These are phyloP conservation scores for Drosophila imparisetae DNA, from an alignment of 2,888 invertebrate genomes.

Conservation along the genomic window DNA sequence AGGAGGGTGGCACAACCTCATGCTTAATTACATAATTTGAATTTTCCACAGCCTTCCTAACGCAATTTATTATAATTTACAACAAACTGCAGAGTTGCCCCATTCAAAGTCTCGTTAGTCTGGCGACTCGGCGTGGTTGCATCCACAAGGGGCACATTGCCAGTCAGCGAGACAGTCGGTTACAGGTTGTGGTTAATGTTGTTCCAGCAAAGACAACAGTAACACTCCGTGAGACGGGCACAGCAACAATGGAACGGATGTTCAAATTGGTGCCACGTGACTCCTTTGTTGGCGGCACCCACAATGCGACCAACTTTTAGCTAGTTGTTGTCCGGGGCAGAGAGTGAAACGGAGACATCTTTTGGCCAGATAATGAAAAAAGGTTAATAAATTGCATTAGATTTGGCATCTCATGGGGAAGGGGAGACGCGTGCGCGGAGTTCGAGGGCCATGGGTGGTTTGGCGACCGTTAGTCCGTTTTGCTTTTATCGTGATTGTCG, in stretches of 20 bases:
- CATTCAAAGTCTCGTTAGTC: slow-evolving; percentile 49
- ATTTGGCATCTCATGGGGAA: slow-evolving; percentile 74
- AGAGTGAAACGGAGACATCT: slow-evolving; percentile 22
- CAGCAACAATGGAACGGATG: slow-evolving; percentile 67
- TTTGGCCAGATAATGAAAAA: slow-evolving; percentile 75
- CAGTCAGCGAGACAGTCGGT: slow-evolving; percentile 34
- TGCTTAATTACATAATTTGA: slow-evolving; percentile 83
- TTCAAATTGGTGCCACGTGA: slow-evolving; percentile 85
- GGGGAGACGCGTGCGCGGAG: slow-evolving; percentile 49
- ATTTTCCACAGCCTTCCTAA: slow-evolving; percentile 69
- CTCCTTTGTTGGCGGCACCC: slow-evolving; percentile 77
- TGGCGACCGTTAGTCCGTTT: slow-evolving; percentile 48
- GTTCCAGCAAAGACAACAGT: slow-evolving; percentile 56
- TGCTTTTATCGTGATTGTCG: slow-evolving; percentile 72
- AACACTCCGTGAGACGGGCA: slow-evolving; percentile 20
- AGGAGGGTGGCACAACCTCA: not conserved
- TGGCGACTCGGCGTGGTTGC: slow-evolving; percentile 5
- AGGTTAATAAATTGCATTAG: slow-evolving; percentile 84
- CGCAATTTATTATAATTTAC: slow-evolving; percentile 73
- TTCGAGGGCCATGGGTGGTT: slow-evolving; percentile 6
- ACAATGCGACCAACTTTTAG: slow-evolving; percentile 38
- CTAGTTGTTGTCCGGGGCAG: slow-evolving; percentile 24
- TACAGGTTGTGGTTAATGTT: slow-evolving; percentile 66
- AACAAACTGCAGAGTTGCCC: slow-evolving; percentile 19
- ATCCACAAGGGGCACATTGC: slow-evolving; percentile 23